Evolutionary conservation across 2,797 vertebrate genomes (phyloP).

Genomic region (Tenualosa thibaudeaui): DNA sequence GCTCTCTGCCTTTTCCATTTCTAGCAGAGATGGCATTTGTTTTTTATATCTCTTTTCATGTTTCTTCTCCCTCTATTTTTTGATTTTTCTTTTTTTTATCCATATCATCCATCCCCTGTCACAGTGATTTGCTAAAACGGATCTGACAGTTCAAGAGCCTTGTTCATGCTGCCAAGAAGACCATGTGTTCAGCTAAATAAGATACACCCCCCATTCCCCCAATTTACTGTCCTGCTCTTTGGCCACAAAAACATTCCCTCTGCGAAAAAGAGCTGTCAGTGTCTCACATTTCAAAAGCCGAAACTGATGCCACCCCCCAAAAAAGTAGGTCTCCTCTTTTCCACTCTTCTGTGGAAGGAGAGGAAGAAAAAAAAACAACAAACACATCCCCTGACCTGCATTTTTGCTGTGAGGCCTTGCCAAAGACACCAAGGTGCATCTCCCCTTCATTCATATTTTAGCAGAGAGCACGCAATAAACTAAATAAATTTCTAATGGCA

Average conservation of each 20-base stretch:
- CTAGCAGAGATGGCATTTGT: not conserved
- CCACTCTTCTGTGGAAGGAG: conserved; percentile 51
- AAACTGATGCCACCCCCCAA: conserved; percentile 51
- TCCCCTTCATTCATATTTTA: conserved; percentile 62
- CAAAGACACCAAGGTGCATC: conserved; percentile 46
- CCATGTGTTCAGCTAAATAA: conserved; percentile 53
- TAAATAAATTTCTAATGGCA: conserved; percentile 53
- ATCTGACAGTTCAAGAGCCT: conserved; percentile 57
- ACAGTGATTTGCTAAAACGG: conserved; percentile 61
- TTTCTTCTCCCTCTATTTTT: not conserved
- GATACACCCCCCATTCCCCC: conserved; percentile 27
- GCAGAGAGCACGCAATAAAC: conserved; percentile 57
- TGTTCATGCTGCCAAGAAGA: conserved; percentile 59
- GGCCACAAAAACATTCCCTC: not conserved
- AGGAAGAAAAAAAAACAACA: not conserved
- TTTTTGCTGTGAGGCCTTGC: conserved; percentile 22
- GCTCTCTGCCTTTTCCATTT: conserved; percentile 45
- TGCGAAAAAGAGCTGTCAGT: conserved; percentile 34
- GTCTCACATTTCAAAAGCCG: conserved; percentile 55
- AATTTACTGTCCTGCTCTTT: conserved; percentile 33
- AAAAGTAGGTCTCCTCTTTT: conserved; percentile 51
- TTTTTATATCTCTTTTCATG: conserved; percentile 48
- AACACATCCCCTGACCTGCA: not conserved
- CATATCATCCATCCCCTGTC: conserved; percentile 44
- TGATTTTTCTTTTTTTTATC: not conserved